Evolutionary conservation across 2,113 vertebrate species (phyloP).

Genomic region (Tylochromis polylepis): DNA sequence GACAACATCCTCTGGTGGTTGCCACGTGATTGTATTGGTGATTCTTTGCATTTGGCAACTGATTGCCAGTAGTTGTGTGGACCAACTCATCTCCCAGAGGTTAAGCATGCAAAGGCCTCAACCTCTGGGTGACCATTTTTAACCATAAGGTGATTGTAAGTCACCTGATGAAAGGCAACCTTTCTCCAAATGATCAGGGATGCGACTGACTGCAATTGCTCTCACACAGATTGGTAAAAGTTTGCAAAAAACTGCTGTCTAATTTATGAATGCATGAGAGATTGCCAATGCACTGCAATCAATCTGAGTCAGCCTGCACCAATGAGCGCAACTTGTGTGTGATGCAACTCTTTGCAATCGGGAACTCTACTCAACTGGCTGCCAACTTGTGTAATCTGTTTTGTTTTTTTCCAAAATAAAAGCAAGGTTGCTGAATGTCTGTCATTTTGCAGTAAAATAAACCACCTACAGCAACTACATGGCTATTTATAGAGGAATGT

Average conservation of each 20-base stretch:
- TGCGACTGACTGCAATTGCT: background rate
- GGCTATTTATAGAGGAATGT: background rate
- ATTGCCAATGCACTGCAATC: background rate
- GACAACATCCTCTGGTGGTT: background rate
- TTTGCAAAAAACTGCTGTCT: background rate
- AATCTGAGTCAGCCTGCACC: background rate
- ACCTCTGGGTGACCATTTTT: background rate
- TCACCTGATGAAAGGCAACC: rapidly evolving
- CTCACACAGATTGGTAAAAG: background rate
- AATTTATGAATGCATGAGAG: background rate
- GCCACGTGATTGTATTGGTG: background rate
- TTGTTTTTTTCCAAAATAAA: background rate
- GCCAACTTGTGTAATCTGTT: background rate
- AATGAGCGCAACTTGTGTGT: background rate
- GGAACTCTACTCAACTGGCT: rapidly evolving
- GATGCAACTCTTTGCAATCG: background rate
- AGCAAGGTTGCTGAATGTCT: background rate
- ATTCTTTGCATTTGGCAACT: background rate
- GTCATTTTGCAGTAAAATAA: background rate
- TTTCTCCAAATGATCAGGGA: background rate
- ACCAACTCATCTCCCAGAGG: background rate
- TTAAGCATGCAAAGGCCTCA: background rate
- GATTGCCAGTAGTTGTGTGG: background rate
- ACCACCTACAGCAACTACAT: background rate
- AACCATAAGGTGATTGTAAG: background rate